These are phyloP conservation scores for Protonemura montana DNA, from an alignment of 2,888 invertebrate species.

Conservation along the genomic window DNA sequence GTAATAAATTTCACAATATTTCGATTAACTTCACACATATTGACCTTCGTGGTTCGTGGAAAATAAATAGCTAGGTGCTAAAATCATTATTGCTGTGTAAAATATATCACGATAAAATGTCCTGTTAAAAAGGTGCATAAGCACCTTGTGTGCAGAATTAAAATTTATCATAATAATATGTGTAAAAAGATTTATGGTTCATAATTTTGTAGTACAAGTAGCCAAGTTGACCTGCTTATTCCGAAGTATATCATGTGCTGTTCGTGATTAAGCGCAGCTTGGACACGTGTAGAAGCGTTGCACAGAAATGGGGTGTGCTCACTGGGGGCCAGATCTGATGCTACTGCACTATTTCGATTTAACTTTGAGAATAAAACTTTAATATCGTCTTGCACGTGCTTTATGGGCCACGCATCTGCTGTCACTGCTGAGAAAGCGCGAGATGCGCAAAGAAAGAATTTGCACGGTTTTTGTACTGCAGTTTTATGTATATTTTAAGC, in stretches of 20 bases:
- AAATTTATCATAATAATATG: background rate
- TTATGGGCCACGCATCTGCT: slow-evolving; percentile 21
- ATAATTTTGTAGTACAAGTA: background rate
- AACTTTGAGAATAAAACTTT: background rate
- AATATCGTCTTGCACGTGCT: slow-evolving; percentile 3
- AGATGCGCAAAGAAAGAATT: background rate
- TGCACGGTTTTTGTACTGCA: background rate
- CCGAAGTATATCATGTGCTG: background rate
- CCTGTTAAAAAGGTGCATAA: background rate
- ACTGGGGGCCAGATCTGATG: background rate
- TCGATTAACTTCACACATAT: background rate
- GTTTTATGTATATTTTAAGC: background rate
- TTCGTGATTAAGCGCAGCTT: background rate
- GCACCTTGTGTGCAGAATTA: background rate
- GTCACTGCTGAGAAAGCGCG: slow-evolving; percentile 1
- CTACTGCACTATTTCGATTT: slow-evolving; percentile 21
- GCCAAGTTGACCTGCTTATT: background rate
- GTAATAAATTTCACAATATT: background rate
- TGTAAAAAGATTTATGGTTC: background rate
- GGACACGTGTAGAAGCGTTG: background rate
- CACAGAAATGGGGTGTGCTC: background rate
- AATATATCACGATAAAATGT: too few species aligned
- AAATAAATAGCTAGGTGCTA: background rate
- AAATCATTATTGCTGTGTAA: background rate
- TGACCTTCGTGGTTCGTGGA: background rate